Conservation (phyloP, 2,888 invertebrate genomes). For the Cheilosia pagana region DNA sequence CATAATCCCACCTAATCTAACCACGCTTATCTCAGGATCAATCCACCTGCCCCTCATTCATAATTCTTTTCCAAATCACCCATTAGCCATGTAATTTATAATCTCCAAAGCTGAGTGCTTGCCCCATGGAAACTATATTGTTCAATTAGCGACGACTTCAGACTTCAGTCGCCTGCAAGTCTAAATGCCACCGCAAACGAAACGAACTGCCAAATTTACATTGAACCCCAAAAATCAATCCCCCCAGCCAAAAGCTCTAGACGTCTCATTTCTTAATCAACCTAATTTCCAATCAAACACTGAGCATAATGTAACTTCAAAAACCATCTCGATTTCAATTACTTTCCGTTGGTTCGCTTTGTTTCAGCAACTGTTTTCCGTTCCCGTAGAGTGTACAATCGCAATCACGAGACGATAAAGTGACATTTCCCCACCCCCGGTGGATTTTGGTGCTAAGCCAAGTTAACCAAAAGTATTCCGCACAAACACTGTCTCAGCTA, state of each 20-base stretch:
- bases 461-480: constrained; percentile 48
- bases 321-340: constrained; percentile 43
- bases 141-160: neutral
- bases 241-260: constrained; percentile 8
- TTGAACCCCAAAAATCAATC: neutral
- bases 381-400: constrained; percentile 41
- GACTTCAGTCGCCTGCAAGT: neutral
- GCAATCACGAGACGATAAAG: constrained; percentile 56
- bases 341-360: constrained; percentile 18
- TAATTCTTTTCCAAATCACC: neutral
- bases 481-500: constrained; percentile 37
- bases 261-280: constrained; percentile 50
- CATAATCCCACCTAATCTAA: too few relatives aligned
- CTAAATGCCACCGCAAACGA: neutral
- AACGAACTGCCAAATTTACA: neutral
- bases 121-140: neutral
- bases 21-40: neutral
- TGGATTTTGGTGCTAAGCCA: constrained; percentile 68
- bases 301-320: constrained; percentile 58
- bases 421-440: constrained; percentile 34
- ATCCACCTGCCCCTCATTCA: neutral
- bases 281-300: constrained; percentile 68
- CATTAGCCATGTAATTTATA: neutral
- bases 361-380: neutral
- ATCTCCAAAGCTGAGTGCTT: neutral